Percentiles rank a stretch among this genome's conserved stretches.
Evolutionary conservation across 2,113 vertebrate species (phyloP).

Genomic region (Sturnira hondurensis): DNA sequence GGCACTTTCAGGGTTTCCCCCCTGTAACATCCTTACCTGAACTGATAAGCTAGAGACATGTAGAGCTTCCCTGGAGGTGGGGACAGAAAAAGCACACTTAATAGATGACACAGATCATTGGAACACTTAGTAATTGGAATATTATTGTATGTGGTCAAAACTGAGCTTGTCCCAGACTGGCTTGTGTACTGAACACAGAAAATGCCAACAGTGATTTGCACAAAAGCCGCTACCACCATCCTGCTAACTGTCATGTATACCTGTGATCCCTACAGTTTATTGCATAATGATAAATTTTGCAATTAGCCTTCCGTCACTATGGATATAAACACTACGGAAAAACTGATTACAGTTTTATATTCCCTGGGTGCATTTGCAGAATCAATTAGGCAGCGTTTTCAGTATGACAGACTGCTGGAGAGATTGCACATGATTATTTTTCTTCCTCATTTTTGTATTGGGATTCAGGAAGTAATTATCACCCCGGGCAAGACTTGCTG

Average conservation of each 20-base stretch:
- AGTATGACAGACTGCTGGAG: constrained; percentile 55
- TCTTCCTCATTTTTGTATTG: constrained; percentile 3
- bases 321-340: constrained; percentile 57
- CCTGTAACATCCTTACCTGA: neutral
- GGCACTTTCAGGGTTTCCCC: neutral
- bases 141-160: neutral
- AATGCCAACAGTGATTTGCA: neutral
- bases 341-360: constrained; percentile 55
- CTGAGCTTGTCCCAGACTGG: neutral
- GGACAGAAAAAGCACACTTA: neutral
- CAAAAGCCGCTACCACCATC: neutral
- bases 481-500: neutral
- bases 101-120: neutral
- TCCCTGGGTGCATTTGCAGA: constrained; percentile 45
- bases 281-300: constrained; percentile 62
- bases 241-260: neutral
- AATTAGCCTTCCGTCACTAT: constrained; percentile 59
- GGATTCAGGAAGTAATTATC: constrained; percentile 59
- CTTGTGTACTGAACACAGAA: neutral
- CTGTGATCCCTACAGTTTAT: constrained; percentile 40
- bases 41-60: neutral
- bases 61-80: neutral
- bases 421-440: constrained; percentile 21
- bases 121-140: neutral
- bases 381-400: constrained; percentile 63